Conservation (phyloP, 2,888 invertebrate species). For the Thumatha senex region DNA sequence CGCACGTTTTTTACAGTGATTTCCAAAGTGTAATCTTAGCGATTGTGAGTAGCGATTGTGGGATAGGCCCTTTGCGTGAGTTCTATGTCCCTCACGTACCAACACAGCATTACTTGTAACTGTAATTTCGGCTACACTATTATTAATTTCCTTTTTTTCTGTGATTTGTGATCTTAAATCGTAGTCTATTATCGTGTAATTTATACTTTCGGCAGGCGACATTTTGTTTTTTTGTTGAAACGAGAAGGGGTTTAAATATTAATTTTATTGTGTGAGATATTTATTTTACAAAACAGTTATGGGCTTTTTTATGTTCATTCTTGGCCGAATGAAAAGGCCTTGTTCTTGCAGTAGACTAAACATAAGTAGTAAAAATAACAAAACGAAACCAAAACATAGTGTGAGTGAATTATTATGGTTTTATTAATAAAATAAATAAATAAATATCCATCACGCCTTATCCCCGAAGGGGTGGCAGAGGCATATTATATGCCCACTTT, state of each 20-base stretch:
- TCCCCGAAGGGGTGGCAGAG: no score
- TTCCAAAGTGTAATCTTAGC: conserved; percentile 55
- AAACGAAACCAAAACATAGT: no score
- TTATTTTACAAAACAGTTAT: background rate
- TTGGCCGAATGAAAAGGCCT: no score
- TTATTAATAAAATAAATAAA: no score
- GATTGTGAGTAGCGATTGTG: conserved; percentile 59
- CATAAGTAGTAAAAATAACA: no score
- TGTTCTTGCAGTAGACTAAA: background rate
- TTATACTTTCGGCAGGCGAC: conserved; percentile 7
- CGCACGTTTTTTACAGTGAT: conserved; percentile 41
- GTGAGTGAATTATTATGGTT: no score
- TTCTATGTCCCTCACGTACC: conserved; percentile 14
- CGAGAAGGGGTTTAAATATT: background rate
- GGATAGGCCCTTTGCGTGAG: conserved; percentile 70
- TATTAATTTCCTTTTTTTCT: conserved; percentile 34
- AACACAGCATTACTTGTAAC: conserved; percentile 13
- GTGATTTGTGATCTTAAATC: conserved; percentile 26
- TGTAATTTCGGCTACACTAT: conserved; percentile 25
- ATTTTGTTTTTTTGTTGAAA: background rate
- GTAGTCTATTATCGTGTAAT: conserved; percentile 16
- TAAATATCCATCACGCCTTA: no score
- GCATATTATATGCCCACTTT: no score
- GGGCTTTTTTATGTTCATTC: background rate
- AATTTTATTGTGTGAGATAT: background rate